Conservation (phyloP, 2,888 invertebrate species). For the Lordiphosa fenestrarum region DNA sequence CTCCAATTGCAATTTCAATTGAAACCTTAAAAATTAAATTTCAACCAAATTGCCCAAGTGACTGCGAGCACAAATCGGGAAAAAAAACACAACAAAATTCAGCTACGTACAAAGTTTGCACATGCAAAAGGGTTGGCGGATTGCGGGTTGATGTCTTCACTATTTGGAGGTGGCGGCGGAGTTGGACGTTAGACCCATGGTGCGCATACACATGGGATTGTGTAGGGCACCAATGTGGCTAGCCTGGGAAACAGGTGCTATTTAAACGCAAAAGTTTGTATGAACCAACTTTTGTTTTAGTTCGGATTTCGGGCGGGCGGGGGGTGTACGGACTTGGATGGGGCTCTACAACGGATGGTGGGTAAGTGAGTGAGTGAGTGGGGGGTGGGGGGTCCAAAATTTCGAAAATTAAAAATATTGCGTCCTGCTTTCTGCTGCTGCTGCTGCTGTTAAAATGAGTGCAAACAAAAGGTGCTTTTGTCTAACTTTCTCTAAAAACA, state of each 20-base stretch:
- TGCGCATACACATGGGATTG: conserved; percentile 37
- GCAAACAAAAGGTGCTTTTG: conserved; percentile 12
- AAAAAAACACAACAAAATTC: conserved; percentile 1
- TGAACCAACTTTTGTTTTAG: conserved; percentile 69
- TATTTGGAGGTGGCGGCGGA: conserved; percentile 73
- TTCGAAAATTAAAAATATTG: conserved; percentile 21
- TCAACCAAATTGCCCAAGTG: conserved; percentile 61
- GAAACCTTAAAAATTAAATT: conserved; percentile 63
- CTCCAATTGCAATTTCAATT: conserved; percentile 32
- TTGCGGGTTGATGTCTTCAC: conserved; percentile 21
- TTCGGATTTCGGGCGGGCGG: conserved; percentile 10
- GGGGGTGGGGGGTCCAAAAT: conserved; percentile 14
- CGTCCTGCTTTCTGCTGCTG: background rate
- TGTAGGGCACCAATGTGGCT: conserved; percentile 44
- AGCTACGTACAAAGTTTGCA: conserved; percentile 12
- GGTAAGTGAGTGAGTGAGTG: conserved; percentile 5
- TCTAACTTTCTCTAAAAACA: conserved; percentile 2
- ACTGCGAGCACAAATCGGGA: conserved; percentile 43
- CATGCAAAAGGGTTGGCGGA: conserved; percentile 23
- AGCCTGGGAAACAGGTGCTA: conserved; percentile 72
- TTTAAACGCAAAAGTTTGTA: conserved; percentile 78
- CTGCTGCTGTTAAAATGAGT: conserved; percentile 4
- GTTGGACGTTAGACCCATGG: conserved; percentile 58
- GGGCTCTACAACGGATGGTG: conserved; percentile 15
- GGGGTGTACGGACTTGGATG: background rate